These are phyloP conservation scores for Venusia cambrica DNA, from an alignment of 2,888 invertebrate species.

Conservation along the genomic window DNA sequence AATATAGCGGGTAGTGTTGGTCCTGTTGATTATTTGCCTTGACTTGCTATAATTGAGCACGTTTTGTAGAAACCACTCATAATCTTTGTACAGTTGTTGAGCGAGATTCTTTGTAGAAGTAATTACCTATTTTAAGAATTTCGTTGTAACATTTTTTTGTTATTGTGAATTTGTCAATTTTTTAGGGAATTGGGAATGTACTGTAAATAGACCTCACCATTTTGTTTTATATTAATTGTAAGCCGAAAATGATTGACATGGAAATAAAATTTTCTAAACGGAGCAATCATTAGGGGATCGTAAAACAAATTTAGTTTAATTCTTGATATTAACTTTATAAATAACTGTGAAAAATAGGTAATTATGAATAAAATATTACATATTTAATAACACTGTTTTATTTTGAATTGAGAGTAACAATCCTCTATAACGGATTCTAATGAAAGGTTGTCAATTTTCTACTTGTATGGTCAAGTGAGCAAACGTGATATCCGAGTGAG, in stretches of 20 bases:
- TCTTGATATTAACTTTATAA: slow-evolving; percentile 82
- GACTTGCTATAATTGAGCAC: slow-evolving; percentile 61
- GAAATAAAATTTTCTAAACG: slow-evolving; percentile 80
- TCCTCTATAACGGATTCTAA: not conserved
- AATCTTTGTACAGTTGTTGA: slow-evolving; percentile 79
- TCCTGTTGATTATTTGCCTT: slow-evolving; percentile 65
- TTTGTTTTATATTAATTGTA: slow-evolving; percentile 73
- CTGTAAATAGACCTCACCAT: slow-evolving; percentile 82
- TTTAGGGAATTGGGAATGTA: slow-evolving; percentile 86
- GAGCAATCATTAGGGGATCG: slow-evolving; percentile 79
- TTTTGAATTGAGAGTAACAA: slow-evolving; percentile 40
- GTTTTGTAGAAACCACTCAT: slow-evolving; percentile 77
- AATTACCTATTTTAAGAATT: slow-evolving; percentile 72
- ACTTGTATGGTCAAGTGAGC: too few species aligned
- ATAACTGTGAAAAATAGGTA: slow-evolving; percentile 82
- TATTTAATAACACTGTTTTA: slow-evolving; percentile 71
- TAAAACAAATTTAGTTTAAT: slow-evolving; percentile 79
- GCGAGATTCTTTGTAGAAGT: slow-evolving; percentile 75
- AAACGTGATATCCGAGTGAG: too few species aligned
- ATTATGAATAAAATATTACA: slow-evolving; percentile 82
- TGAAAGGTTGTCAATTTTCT: too few species aligned
- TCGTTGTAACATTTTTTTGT: slow-evolving; percentile 78
- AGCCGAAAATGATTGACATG: slow-evolving; percentile 74
- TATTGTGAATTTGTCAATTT: slow-evolving; percentile 86
- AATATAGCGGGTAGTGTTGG: slow-evolving; percentile 58